Base-by-base conservation (phyloP, 1,140 invertebrate genomes). In the Leptoteleia sp. region DNA sequence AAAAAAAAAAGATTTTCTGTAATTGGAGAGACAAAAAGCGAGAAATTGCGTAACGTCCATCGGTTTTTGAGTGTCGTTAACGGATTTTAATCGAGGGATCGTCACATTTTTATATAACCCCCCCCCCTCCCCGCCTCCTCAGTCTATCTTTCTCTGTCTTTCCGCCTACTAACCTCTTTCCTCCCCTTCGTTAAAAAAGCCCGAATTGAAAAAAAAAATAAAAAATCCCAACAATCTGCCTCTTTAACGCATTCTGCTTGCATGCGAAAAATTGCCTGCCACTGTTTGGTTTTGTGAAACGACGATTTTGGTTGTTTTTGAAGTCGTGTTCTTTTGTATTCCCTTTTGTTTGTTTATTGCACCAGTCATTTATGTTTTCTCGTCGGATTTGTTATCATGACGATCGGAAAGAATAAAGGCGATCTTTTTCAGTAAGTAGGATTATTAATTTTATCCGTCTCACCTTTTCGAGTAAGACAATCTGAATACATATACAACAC, bases 401-500 rank as follows among this genome's bases (percentile, higher is more conserved):
- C 90, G 85, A 89, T 86, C 83, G 87, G 50, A 76, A 64, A 76
- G 19, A 88, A 85, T 76, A 92, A 94, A 93, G 93, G 93, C 93
- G 93, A 93, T 92, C 93, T 93, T n/a, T n/a, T 92, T 91, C 92
- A 93, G 94, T 95, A 94, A 95, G 94, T 94, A 94, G 92, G 90
- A 90, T 65, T 75, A 62, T 61, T 80, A 61, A 55, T 65, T 76
- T 80, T 80, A 75, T 70, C 25, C 55, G 59, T 79, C 67, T 72
- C 45, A 75, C 43, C 22, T 57, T 71, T 59, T 76, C 29, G 64
- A 75, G 64, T 67, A 80, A 76, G 71, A 75, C 67, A 61, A 35
- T 65, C 55, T 76, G 61, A 75, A 71, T 76, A 79, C 65, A 75
- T 75, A 65, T 70, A 61, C 61, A 68, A 72, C 62, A 73, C 48